These are phyloP conservation scores for Zaprionus tsacasi DNA, from an alignment of 1,140 invertebrate genomes.

Conservation along the genomic window DNA sequence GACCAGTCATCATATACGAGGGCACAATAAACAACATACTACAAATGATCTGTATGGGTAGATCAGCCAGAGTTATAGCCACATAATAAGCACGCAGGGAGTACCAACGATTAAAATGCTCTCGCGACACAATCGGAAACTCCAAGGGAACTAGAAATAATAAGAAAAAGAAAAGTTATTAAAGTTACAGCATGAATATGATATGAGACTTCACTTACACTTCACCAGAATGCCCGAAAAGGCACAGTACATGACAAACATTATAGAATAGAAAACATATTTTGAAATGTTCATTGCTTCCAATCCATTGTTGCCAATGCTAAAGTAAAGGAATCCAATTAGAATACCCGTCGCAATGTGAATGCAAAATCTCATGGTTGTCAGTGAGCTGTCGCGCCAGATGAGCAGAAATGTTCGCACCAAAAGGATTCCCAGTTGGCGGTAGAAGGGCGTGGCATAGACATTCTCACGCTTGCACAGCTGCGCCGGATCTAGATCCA, in stretches of 20 bases:
- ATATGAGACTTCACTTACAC: constrained; percentile 88
- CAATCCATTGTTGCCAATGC: constrained; percentile 91
- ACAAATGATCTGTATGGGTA: constrained; percentile 93
- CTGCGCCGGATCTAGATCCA: constrained; percentile 71
- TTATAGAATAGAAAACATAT: constrained; percentile 91
- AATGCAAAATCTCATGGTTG: constrained; percentile 90
- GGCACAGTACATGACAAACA: constrained; percentile 94
- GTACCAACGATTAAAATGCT: constrained; percentile 98
- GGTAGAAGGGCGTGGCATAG: constrained; percentile 88
- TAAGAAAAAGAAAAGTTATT: constrained; percentile 59
- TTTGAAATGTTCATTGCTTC: constrained; percentile 91
- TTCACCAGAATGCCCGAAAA: constrained; percentile 94
- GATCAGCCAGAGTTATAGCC: constrained; percentile 92
- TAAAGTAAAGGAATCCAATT: constrained; percentile 91
- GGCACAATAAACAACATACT: constrained; percentile 90
- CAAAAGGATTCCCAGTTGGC: constrained; percentile 88
- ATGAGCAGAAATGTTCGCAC: constrained; percentile 87
- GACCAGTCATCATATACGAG: constrained; percentile 93
- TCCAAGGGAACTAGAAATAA: constrained; percentile 91
- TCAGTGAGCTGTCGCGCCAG: constrained; percentile 86
- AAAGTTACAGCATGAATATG: not conserved
- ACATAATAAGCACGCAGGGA: constrained; percentile 94
- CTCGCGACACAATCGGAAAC: constrained; percentile 92
- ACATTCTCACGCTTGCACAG: constrained; percentile 76
- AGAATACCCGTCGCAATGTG: constrained; percentile 91